These are phyloP conservation scores for Python bivittatus DNA, from an alignment of 2,113 vertebrate genomes.

Conservation along the genomic window DNA sequence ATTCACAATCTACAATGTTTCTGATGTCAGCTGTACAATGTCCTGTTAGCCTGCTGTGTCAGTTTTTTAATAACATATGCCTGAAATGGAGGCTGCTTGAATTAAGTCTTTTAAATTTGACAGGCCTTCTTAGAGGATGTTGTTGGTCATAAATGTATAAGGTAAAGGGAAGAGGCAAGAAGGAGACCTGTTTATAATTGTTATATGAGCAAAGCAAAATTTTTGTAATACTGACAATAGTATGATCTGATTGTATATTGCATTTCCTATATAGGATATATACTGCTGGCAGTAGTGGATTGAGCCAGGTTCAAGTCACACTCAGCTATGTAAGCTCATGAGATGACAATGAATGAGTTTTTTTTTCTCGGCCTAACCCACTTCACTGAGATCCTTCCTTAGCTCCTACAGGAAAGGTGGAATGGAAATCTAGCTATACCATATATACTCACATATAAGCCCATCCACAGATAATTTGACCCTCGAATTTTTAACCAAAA, in stretches of 20 bases:
- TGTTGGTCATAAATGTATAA: conserved; percentile 7
- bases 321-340: not conserved
- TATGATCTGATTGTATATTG: not conserved
- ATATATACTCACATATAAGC: too few species aligned
- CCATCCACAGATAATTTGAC: too few species aligned
- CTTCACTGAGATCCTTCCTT: not conserved
- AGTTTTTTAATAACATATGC: not conserved
- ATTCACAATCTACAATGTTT: not conserved
- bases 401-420: too few species aligned
- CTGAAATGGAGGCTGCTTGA: conserved; percentile 1
- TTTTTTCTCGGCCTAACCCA: not conserved
- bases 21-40: conserved; percentile 5
- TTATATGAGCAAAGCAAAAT: not conserved
- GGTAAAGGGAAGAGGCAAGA: not conserved
- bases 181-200: not conserved
- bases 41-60: conserved; percentile 16
- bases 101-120: conserved; percentile 14
- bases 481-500: too few species aligned
- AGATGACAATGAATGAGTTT: not conserved
- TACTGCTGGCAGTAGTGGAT: not conserved
- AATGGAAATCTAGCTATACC: too few species aligned
- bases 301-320: not conserved
- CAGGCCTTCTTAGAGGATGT: conserved; percentile 13
- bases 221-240: not conserved
- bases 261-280: not conserved